Evolutionary conservation across 2,888 invertebrate genomes (phyloP).

Genomic region (Scaptomyza cyrtandrae): DNA sequence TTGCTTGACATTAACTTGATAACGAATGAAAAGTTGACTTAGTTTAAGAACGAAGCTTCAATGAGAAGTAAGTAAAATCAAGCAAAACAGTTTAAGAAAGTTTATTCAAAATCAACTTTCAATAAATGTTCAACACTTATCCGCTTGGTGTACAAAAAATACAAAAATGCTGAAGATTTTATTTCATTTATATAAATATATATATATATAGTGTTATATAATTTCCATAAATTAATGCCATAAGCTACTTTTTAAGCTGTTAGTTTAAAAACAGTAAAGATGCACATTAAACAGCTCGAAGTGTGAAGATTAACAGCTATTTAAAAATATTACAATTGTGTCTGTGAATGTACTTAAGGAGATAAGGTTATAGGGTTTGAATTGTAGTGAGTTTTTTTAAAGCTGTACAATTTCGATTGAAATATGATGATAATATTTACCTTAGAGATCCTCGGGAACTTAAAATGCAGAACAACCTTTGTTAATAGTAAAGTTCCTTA

Average conservation of each 20-base stretch:
- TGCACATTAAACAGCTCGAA: neutral
- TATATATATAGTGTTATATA: neutral
- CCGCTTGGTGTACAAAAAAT: too few species aligned
- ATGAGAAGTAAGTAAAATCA: neutral
- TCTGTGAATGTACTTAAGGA: neutral
- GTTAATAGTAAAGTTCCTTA: too few species aligned
- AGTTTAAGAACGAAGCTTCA: neutral
- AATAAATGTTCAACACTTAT: neutral
- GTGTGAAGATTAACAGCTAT: constrained; percentile 7
- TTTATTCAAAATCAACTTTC: neutral
- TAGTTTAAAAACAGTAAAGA: constrained; percentile 26
- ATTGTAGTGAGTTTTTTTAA: neutral
- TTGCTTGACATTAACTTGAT: constrained; percentile 1
- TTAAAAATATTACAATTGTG: constrained; percentile 12
- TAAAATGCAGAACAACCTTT: too few species aligned
- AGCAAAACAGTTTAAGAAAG: too few species aligned
- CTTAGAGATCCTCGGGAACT: too few species aligned
- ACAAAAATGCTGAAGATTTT: constrained; percentile 2
- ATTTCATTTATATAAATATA: neutral
- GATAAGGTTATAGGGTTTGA: neutral
- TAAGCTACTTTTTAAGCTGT: constrained; percentile 40
- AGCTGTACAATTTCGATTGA: neutral
- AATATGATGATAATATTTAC: too few species aligned
- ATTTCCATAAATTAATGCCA: constrained; percentile 32
- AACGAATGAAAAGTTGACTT: neutral